Percentiles rank a stretch among this genome's conserved stretches.
Evolutionary conservation across 2,888 invertebrate genomes (phyloP).

Genomic region (Orchestes rusci): DNA sequence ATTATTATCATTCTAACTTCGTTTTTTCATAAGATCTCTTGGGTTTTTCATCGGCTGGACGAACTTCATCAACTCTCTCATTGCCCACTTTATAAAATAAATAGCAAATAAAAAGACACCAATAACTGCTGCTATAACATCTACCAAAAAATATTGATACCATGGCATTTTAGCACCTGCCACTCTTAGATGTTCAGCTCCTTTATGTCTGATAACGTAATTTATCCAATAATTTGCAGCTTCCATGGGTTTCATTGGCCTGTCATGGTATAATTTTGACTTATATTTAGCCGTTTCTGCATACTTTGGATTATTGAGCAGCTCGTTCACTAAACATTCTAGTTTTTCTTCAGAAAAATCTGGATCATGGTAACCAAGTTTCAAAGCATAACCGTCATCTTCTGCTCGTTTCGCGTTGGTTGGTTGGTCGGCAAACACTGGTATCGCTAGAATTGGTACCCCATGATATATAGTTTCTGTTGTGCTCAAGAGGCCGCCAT

Average conservation of each 20-base stretch:
- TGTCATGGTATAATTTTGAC: conserved; percentile 32
- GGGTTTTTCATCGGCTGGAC: no score
- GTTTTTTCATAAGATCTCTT: no score
- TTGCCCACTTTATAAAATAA: no score
- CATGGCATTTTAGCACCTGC: conserved; percentile 29
- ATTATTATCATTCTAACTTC: no score
- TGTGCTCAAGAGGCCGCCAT: conserved; percentile 46
- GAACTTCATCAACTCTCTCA: no score
- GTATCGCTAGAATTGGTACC: conserved; percentile 47
- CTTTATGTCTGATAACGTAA: conserved; percentile 33
- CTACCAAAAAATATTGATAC: conserved; percentile 33
- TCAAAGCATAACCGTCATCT: background rate
- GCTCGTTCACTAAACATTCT: background rate
- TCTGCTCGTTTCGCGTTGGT: conserved; percentile 45
- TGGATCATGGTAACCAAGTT: conserved; percentile 1
- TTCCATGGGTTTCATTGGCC: conserved; percentile 32
- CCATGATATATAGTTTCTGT: conserved; percentile 46
- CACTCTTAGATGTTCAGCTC: conserved; percentile 34
- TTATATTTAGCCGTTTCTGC: conserved; percentile 27
- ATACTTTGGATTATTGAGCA: conserved; percentile 19
- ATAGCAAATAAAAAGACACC: no score
- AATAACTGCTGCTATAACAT: conserved; percentile 28
- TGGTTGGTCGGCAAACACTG: conserved; percentile 48
- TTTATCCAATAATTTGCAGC: conserved; percentile 34
- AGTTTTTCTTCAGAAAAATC: conserved; percentile 6